Evolutionary conservation across 1,140 invertebrate genomes (phyloP).

Genomic region (Proales similis): DNA sequence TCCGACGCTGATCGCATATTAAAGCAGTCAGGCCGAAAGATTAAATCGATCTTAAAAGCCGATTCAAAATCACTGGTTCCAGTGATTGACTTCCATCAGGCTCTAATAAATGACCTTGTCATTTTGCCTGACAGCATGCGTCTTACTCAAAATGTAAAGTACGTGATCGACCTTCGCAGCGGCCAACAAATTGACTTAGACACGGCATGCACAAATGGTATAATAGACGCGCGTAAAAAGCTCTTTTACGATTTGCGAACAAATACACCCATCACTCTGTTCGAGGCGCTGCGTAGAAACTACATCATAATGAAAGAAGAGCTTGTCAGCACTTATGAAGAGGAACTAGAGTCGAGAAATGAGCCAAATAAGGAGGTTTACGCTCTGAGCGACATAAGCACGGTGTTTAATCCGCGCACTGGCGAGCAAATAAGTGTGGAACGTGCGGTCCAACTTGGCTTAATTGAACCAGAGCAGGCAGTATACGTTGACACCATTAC

Average conservation of each 20-base stretch:
- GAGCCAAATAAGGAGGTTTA: background rate
- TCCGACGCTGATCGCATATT: background rate
- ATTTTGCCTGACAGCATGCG: constrained; percentile 25
- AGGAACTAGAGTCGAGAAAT: background rate
- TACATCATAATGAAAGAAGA: constrained; percentile 33
- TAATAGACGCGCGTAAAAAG: constrained; percentile 14
- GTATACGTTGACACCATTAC: constrained; percentile 39
- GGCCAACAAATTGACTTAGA: constrained; percentile 34
- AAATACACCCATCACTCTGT: constrained; percentile 3
- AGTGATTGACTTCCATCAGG: constrained; percentile 17
- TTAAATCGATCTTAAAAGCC: too few species aligned
- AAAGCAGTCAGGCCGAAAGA: background rate
- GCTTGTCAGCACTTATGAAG: constrained; percentile 15
- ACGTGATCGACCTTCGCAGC: background rate
- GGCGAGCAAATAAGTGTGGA: constrained; percentile 5
- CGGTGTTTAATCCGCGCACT: constrained; percentile 16
- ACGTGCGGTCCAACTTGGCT: constrained; percentile 17
- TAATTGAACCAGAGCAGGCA: background rate
- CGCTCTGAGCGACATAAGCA: background rate
- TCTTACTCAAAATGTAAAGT: constrained; percentile 6
- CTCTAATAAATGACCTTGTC: constrained; percentile 10
- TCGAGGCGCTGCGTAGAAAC: constrained; percentile 33
- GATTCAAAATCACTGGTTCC: background rate
- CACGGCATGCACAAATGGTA: constrained; percentile 15
- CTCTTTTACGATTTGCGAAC: constrained; percentile 1